Evolutionary conservation across 2,113 vertebrate species (phyloP).

Genomic region (Mugil cephalus): DNA sequence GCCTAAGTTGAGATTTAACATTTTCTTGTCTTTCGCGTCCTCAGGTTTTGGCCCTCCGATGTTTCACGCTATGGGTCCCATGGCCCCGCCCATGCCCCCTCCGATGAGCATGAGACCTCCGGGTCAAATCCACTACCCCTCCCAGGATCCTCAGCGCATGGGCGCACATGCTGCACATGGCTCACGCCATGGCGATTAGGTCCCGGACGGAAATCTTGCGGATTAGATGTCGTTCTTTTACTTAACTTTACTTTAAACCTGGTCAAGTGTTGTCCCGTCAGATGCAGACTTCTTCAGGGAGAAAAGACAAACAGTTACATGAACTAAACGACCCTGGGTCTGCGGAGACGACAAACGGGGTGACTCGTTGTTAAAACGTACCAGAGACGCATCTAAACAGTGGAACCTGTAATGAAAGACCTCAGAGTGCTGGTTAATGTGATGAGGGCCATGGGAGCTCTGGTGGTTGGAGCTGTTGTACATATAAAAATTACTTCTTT

Average conservation of each 20-base stretch:
- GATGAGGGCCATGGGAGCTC: neutral
- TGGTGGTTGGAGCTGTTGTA: slow-evolving; percentile 40
- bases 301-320: slow-evolving; percentile 16
- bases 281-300: slow-evolving; percentile 11
- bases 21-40: slow-evolving; percentile 4
- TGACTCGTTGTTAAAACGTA: slow-evolving; percentile 14
- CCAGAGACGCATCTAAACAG: slow-evolving; percentile 28
- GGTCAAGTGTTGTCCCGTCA: slow-evolving; percentile 17
- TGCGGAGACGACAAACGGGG: slow-evolving; percentile 16
- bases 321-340: slow-evolving; percentile 35
- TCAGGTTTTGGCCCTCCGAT: slow-evolving; percentile 92
- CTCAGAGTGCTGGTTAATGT: neutral
- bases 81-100: slow-evolving; percentile 89
- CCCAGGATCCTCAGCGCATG: slow-evolving; percentile 97
- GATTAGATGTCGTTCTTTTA: slow-evolving; percentile 18
- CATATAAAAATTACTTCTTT: slow-evolving; percentile 48
- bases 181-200: slow-evolving; percentile 87
- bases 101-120: slow-evolving; percentile 94
- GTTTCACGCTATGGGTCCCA: slow-evolving; percentile 88
- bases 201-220: neutral
- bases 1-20: neutral
- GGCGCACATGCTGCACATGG: slow-evolving; percentile 90
- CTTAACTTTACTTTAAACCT: slow-evolving; percentile 32
- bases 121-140: slow-evolving; percentile 95
- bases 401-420: slow-evolving; percentile 25